Evolutionary conservation across 92 coral and sea anemone species (phyloP), one percentile per base, ranked within the genome.

Genomic region (Siderastrea radians): DNA sequence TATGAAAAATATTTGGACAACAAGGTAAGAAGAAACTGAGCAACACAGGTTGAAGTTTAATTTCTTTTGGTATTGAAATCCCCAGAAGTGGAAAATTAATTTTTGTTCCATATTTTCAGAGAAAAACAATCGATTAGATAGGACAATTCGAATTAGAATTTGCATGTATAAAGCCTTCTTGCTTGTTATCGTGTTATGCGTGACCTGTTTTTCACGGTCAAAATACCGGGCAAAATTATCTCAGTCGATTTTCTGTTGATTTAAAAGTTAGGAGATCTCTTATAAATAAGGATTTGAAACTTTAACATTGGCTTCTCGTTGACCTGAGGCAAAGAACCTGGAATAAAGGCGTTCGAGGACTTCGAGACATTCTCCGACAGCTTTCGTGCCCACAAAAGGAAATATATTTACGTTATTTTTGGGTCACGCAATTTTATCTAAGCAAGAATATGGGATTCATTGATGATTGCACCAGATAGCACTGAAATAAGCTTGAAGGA

Each of bases 1-100:
- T 49, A 53, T 14, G 81, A 72, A 61, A 71, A 48, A n/a, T 57
- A 82, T 82, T 72, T 51, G 60, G 80, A 84, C 53, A 52, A 69
- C 74, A 74, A 73, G 80, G 87, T 84, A 65, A 75, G 87, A 47
- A 43, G 45, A 47, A 2, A 66, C 58, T n/a, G 16, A 8, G 73
- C 53, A 45, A 45, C 44, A 7, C 12, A 13, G 17, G 50, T 45
- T 3, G 12, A 14, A 68, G 49, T 11, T 8, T 7, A 1, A 6
- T 50, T 6, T 17, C 38, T 54, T 6, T 47, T 1, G 2, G 61
- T 51, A n/a, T 44, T n/a, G 46, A 10, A 38, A 74, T 26, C 38
- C 38, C 38, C 38, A 26, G 38, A 26, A 26, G 38, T 3, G 13
- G n/a, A 51, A 51, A 52, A 73, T 50, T 1, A 50, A 6, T 73